Evolutionary conservation across 1,140 invertebrate species (phyloP).

Genomic region (Chrysoperla carnea): DNA sequence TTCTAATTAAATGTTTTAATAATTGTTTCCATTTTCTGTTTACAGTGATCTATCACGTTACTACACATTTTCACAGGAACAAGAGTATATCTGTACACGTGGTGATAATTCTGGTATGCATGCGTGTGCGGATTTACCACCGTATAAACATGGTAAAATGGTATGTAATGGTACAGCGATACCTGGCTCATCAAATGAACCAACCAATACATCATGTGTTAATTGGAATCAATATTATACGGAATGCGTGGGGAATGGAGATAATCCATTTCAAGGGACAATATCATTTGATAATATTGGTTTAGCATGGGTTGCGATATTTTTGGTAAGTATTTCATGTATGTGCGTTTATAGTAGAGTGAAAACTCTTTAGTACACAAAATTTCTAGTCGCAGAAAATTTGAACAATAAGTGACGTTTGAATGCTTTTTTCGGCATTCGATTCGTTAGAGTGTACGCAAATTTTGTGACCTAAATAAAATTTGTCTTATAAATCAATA

Average conservation of each 20-base stretch:
- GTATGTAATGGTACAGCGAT: constrained; percentile 42
- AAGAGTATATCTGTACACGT: constrained; percentile 95
- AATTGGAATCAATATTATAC: constrained; percentile 99
- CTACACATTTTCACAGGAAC: constrained; percentile 69
- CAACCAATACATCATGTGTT: constrained; percentile 60
- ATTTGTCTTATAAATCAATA: no score
- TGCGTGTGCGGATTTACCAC: constrained; percentile 72
- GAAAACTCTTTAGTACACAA: no score
- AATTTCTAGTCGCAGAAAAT: no score
- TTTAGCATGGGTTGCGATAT: constrained; percentile 98
- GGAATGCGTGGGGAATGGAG: constrained; percentile 75
- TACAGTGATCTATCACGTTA: constrained; percentile 48
- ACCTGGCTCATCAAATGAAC: constrained; percentile 27
- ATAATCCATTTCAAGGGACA: constrained; percentile 97
- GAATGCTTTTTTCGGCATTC: no score
- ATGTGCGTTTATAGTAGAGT: not conserved
- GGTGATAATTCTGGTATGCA: constrained; percentile 92
- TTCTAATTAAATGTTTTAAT: no score
- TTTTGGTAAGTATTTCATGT: constrained; percentile 62
- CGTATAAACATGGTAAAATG: constrained; percentile 46
- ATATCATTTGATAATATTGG: constrained; percentile 99
- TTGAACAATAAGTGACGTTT: no score
- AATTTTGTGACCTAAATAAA: no score
- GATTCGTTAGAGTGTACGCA: no score
- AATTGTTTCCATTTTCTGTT: constrained; percentile 3